Evolutionary conservation across 1,140 invertebrate genomes (phyloP).

Genomic region (Leptinotarsa defecta): DNA sequence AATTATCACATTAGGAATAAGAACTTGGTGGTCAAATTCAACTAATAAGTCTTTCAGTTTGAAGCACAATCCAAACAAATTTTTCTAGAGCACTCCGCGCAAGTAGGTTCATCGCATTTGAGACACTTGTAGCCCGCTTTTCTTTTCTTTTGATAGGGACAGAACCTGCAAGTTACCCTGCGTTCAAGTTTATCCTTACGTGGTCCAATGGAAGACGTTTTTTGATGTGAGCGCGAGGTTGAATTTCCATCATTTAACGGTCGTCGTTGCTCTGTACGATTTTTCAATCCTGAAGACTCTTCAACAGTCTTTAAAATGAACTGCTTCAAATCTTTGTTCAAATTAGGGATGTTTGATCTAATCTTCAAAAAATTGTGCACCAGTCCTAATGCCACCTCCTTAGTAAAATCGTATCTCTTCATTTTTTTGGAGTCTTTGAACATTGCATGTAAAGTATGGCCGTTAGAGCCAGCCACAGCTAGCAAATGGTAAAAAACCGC

Average conservation of each 20-base stretch:
- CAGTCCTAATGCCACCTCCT: no score
- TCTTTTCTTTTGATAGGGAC: not conserved
- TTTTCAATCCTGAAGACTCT: no score
- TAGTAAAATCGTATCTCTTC: no score
- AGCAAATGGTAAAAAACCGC: slow-evolving; percentile 23
- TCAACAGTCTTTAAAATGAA: no score
- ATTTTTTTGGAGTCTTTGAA: not conserved
- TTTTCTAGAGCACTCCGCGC: not conserved
- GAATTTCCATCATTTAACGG: no score
- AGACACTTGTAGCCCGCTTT: not conserved
- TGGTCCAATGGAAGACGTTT: not conserved
- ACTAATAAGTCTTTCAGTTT: not conserved
- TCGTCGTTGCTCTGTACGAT: no score
- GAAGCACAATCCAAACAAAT: not conserved
- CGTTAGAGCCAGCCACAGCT: slow-evolving; percentile 1
- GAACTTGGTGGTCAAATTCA: no score
- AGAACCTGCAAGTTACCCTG: not conserved
- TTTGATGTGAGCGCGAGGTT: no score
- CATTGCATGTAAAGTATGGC: slow-evolving; percentile 1
- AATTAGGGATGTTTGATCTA: no score
- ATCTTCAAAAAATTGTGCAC: no score
- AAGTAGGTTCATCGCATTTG: not conserved
- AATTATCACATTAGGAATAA: no score
- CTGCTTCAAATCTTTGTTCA: no score
- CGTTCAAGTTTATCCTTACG: not conserved